Evolutionary conservation across 1,140 invertebrate genomes (phyloP).

Genomic region (Pantala flavescens): DNA sequence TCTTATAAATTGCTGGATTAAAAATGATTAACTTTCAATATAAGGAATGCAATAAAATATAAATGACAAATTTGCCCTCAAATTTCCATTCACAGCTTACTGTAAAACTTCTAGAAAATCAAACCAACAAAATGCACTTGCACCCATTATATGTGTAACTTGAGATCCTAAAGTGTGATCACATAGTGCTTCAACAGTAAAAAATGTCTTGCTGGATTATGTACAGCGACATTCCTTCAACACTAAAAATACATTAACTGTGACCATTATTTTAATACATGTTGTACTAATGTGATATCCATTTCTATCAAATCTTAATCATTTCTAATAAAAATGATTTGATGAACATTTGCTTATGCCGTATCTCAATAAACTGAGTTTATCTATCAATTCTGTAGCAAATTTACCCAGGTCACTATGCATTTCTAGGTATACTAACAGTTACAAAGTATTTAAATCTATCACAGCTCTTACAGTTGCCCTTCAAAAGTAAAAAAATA

Average conservation of each 20-base stretch:
- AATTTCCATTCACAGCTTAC: slow-evolving; percentile 13
- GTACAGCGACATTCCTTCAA: slow-evolving; percentile 8
- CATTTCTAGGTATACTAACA: slow-evolving; percentile 9
- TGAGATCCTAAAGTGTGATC: slow-evolving; percentile 14
- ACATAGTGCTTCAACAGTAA: slow-evolving; percentile 15
- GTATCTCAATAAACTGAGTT: slow-evolving; percentile 12
- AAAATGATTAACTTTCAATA: slow-evolving; percentile 1
- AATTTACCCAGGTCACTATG: slow-evolving; percentile 15
- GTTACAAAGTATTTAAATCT: slow-evolving; percentile 7
- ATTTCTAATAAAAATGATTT: slow-evolving; percentile 11
- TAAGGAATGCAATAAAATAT: slow-evolving; percentile 6
- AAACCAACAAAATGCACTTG: slow-evolving; percentile 14
- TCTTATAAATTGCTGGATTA: neutral
- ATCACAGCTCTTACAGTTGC: slow-evolving; percentile 16
- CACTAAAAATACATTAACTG: slow-evolving; percentile 1
- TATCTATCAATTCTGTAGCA: slow-evolving; percentile 6
- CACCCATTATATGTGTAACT: slow-evolving; percentile 11
- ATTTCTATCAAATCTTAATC: slow-evolving; percentile 13
- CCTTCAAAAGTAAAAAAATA: slow-evolving; percentile 14
- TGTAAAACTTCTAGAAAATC: neutral
- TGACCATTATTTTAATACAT: slow-evolving; percentile 11
- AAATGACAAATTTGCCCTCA: slow-evolving; percentile 13
- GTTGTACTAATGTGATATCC: slow-evolving; percentile 6
- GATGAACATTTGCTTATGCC: neutral
- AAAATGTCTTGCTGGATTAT: slow-evolving; percentile 11